Evolutionary conservation across 2,113 vertebrate species (phyloP).

Genomic region (Typhlomys cinereus): DNA sequence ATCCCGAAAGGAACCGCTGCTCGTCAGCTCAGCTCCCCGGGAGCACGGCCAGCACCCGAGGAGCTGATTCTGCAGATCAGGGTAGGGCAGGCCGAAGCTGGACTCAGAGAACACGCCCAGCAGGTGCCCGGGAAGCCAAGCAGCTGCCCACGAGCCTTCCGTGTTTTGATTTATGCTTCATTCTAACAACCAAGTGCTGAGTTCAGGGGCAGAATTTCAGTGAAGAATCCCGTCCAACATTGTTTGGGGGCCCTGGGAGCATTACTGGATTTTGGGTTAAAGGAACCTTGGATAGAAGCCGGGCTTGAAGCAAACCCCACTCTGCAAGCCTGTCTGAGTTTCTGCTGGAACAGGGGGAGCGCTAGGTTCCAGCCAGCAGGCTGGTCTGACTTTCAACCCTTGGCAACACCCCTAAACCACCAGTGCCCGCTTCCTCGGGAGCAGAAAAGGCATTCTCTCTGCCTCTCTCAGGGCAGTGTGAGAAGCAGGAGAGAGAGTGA

Average conservation of each 20-base stretch:
- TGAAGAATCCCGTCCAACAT: neutral
- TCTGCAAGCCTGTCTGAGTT: neutral
- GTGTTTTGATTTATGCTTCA: neutral
- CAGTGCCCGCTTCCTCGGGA: neutral
- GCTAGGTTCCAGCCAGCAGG: neutral
- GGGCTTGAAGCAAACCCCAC: neutral
- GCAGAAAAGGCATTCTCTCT: neutral
- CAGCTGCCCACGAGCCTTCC: neutral
- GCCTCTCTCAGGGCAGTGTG: neutral
- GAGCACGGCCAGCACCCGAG: neutral
- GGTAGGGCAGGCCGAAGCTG: too few species aligned
- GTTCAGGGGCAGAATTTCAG: neutral
- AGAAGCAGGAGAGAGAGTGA: rapidly evolving
- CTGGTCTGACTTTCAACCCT: neutral
- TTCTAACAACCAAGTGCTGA: neutral
- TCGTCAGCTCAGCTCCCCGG: neutral
- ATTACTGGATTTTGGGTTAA: neutral
- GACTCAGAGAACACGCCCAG: neutral
- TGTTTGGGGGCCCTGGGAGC: neutral
- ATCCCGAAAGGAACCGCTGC: neutral
- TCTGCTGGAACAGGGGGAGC: neutral
- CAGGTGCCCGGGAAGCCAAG: rapidly evolving
- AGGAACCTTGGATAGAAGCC: neutral
- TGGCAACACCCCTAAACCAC: neutral
- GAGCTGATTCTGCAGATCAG: neutral